These are phyloP conservation scores for Myocastor coypus DNA, from an alignment of 2,113 vertebrate genomes.

Conservation along the genomic window DNA sequence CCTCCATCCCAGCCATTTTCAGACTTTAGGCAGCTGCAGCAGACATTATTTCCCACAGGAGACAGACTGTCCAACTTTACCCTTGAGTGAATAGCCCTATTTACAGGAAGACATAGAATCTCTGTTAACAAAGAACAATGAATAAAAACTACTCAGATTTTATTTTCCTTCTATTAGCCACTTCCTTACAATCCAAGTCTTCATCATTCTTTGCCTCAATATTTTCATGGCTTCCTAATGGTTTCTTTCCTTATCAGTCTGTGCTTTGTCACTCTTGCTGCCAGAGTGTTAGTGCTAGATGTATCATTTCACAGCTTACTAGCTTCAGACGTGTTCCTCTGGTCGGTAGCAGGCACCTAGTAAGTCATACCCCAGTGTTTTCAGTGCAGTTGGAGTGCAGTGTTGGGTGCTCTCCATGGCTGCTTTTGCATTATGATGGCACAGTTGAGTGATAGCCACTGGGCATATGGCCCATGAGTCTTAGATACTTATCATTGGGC, in stretches of 20 bases:
- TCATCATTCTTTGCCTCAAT: neutral
- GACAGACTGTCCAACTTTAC: neutral
- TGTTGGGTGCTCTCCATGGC: neutral
- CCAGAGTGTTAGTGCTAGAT: neutral
- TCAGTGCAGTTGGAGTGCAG: neutral
- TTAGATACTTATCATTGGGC: conserved; percentile 5
- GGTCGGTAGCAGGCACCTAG: neutral
- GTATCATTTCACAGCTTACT: neutral
- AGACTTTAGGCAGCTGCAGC: neutral
- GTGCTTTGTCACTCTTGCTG: neutral
- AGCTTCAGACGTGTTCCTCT: neutral
- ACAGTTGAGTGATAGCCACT: neutral
- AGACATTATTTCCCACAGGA: neutral
- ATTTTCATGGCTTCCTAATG: neutral
- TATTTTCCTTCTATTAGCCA: neutral
- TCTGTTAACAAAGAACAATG: neutral
- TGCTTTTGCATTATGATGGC: neutral
- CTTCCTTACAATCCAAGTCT: neutral
- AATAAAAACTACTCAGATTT: neutral
- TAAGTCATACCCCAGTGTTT: neutral
- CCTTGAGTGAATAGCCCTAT: neutral
- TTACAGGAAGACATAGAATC: conserved; percentile 7
- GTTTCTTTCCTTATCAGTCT: neutral
- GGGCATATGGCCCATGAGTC: neutral
- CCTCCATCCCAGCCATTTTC: neutral